Evolutionary conservation across 1,140 invertebrate genomes (phyloP).

Genomic region (Pristionchus pacificus): DNA sequence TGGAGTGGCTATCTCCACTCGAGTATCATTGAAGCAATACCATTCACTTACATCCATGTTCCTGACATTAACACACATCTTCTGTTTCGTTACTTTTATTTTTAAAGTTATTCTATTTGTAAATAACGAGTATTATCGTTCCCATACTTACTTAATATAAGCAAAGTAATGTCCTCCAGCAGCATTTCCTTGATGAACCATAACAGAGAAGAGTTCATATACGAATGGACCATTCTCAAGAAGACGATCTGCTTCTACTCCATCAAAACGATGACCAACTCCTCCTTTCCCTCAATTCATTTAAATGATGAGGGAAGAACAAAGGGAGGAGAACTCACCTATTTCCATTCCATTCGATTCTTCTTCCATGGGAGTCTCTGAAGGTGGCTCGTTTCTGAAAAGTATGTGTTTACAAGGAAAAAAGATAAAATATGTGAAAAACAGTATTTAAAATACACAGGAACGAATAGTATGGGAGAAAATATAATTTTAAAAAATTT

Average conservation of each 20-base stretch:
- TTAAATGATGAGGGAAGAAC: constrained; percentile 7
- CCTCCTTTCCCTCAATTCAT: no score
- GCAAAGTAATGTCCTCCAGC: constrained; percentile 89
- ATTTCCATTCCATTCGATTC: constrained; percentile 2
- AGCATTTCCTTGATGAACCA: constrained; percentile 87
- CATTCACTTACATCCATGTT: constrained; percentile 63
- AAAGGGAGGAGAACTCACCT: background rate
- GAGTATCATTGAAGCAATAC: constrained; percentile 67
- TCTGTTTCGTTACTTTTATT: background rate
- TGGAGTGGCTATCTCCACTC: constrained; percentile 58
- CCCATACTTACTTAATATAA: constrained; percentile 78
- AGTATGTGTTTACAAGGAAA: no score
- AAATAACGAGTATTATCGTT: no score
- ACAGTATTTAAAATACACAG: no score
- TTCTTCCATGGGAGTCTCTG: no score
- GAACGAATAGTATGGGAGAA: no score
- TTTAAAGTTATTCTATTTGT: no score
- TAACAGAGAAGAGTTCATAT: constrained; percentile 85
- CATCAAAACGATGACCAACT: constrained; percentile 28
- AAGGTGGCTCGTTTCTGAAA: no score
- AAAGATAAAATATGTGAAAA: no score
- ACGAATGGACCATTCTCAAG: constrained; percentile 68
- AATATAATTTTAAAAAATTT: no score
- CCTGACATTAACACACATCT: constrained; percentile 49
- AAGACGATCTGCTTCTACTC: constrained; percentile 33